phyloP scores from a whole-genome alignment of 2,113 vertebrate genomes.

The Synodontis membranacea region DNA sequence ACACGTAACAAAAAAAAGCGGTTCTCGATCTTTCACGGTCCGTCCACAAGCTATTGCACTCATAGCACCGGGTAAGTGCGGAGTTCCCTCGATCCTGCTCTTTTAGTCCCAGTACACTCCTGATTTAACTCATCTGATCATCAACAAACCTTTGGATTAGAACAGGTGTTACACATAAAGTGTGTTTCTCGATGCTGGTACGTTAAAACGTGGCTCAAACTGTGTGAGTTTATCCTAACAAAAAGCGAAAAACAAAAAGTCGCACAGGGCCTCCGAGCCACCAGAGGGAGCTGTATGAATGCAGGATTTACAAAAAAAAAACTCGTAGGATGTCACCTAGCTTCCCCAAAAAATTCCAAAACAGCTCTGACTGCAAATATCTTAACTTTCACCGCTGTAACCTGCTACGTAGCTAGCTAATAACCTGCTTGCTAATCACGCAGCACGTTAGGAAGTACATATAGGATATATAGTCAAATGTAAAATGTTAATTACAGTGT shows the following conservation, averaged over 20 bases:
- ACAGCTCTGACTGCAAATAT: background rate
- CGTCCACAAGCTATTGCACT: slow-evolving; percentile 82
- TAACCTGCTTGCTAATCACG: background rate
- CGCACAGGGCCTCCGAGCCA: background rate
- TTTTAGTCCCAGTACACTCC: background rate
- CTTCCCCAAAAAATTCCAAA: background rate
- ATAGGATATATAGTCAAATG: no score
- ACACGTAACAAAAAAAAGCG: slow-evolving; percentile 62
- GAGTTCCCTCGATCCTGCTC: background rate
- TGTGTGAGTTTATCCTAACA: background rate
- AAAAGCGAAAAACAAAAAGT: background rate
- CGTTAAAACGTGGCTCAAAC: background rate
- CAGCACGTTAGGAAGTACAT: background rate
- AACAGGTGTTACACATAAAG: background rate
- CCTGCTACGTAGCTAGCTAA: background rate
- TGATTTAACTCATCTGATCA: background rate
- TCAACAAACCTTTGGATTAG: background rate
- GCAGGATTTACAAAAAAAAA: background rate
- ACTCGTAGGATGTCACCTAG: background rate
- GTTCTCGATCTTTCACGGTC: slow-evolving; percentile 67
- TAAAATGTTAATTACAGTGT: no score
- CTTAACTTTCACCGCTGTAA: background rate
- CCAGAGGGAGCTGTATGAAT: background rate
- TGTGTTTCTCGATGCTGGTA: background rate
- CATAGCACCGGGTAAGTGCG: slow-evolving; percentile 56